A percentile compares a stretch with the other conserved stretches of the same genome.
Evolutionary conservation across 2,888 invertebrate species (phyloP).

Genomic region (Thalpophila matura): DNA sequence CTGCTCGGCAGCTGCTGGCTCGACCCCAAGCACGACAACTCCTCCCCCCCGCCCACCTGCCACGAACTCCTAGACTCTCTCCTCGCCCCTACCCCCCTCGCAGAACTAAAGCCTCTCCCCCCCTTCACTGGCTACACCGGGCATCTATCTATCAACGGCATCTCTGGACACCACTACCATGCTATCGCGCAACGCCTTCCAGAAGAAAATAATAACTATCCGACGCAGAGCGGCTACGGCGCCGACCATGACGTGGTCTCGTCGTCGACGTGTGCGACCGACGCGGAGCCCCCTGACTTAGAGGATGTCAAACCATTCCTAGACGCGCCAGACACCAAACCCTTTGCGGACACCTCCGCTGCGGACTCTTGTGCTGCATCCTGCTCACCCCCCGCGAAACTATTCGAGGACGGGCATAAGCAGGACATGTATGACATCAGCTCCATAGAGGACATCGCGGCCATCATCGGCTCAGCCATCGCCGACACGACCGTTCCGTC

Average conservation of each 20-base stretch:
- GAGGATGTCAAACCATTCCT: constrained; percentile 92
- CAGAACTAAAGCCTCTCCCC: constrained; percentile 95
- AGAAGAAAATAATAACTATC: constrained; percentile 94
- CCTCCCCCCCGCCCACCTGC: constrained; percentile 83
- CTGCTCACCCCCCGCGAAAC: constrained; percentile 88
- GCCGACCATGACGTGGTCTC: constrained; percentile 94
- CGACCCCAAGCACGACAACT: constrained; percentile 90
- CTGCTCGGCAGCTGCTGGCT: constrained; percentile 94
- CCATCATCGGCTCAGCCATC: constrained; percentile 96
- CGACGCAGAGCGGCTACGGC: constrained; percentile 91
- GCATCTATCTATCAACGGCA: constrained; percentile 96
- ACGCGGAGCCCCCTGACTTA: constrained; percentile 91
- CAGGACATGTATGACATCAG: constrained; percentile 93
- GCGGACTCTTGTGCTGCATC: constrained; percentile 91
- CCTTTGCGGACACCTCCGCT: constrained; percentile 89
- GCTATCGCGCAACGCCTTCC: constrained; percentile 95
- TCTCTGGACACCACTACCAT: constrained; percentile 96
- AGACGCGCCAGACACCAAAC: constrained; percentile 88
- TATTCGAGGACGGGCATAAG: constrained; percentile 89
- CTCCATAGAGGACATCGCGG: constrained; percentile 95
- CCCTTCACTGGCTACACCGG: constrained; percentile 97
- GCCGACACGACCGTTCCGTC: constrained; percentile 97
- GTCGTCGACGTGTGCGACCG: constrained; percentile 93
- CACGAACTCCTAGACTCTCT: constrained; percentile 94
- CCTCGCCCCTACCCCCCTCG: constrained; percentile 92